Percentiles rank a stretch among this genome's conserved stretches.
phyloP scores from a whole-genome alignment of 2,888 invertebrate genomes.

The Trichacis sp. region DNA sequence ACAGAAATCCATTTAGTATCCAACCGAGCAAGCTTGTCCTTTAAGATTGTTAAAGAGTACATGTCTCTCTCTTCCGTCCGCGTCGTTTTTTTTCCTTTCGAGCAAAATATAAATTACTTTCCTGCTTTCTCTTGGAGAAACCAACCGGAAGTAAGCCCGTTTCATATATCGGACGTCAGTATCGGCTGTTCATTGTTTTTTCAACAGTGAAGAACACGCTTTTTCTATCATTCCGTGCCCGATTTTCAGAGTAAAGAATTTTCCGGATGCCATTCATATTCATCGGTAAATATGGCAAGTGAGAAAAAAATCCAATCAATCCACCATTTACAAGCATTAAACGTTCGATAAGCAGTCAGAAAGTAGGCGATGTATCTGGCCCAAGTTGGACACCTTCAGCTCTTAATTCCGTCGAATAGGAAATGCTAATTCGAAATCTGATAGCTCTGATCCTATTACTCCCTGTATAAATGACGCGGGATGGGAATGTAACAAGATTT shows the following conservation, averaged over 20 bases:
- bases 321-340: neutral
- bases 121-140: slow-evolving; percentile 46
- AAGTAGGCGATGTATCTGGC: slow-evolving; percentile 9
- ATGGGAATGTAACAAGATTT: slow-evolving; percentile 25
- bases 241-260: neutral
- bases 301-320: neutral
- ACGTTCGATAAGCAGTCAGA: slow-evolving; percentile 11
- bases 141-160: slow-evolving; percentile 45
- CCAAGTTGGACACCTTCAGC: slow-evolving; percentile 34
- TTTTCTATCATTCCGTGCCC: neutral
- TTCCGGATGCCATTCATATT: slow-evolving; percentile 5
- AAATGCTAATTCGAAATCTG: slow-evolving; percentile 45
- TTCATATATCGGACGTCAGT: slow-evolving; percentile 28
- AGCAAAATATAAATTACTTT: slow-evolving; percentile 51
- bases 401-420: slow-evolving; percentile 39
- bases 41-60: slow-evolving; percentile 30
- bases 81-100: slow-evolving; percentile 20
- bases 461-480: slow-evolving; percentile 40
- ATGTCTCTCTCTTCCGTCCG: slow-evolving; percentile 24
- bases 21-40: slow-evolving; percentile 12
- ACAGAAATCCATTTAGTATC: slow-evolving; percentile 20
- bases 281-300: neutral
- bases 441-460: slow-evolving; percentile 42
- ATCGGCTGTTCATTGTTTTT: slow-evolving; percentile 18
- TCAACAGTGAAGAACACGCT: neutral